A percentile compares a stretch with the other conserved stretches of the same genome.
phyloP scores from a whole-genome alignment of 2,797 vertebrate genomes.

The Nyctalus aviator region DNA sequence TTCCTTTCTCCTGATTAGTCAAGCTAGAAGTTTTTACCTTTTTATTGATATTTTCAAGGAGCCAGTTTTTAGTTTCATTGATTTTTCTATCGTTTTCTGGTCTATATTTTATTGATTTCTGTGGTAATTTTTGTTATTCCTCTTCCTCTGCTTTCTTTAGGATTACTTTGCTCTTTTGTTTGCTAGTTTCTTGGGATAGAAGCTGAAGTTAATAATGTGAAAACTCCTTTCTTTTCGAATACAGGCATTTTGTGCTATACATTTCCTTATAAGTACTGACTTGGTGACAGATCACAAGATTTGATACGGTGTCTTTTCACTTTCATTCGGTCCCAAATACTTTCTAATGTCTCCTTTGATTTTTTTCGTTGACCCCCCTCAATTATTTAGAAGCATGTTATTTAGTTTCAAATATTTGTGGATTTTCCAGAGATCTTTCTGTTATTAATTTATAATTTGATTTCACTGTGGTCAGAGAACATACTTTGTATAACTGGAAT shows the following conservation, averaged over 20 bases:
- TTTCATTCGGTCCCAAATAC: conserved; percentile 52
- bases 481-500: conserved; percentile 65
- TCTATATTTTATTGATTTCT: conserved; percentile 28
- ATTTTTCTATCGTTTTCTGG: conserved; percentile 27
- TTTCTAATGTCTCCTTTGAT: conserved; percentile 44
- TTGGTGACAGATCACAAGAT: conserved; percentile 9
- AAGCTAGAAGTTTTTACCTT: background rate
- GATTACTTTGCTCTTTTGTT: conserved; percentile 18
- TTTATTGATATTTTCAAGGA: conserved; percentile 33
- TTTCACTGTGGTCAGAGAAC: conserved; percentile 69
- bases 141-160: conserved; percentile 10
- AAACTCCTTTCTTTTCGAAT: conserved; percentile 50
- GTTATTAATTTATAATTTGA: conserved; percentile 82
- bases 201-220: conserved; percentile 33
- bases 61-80: background rate
- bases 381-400: conserved; percentile 73
- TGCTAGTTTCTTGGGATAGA: conserved; percentile 45
- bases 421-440: conserved; percentile 74
- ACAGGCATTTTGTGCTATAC: background rate
- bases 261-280: conserved; percentile 35
- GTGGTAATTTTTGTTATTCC: conserved; percentile 25
- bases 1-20: background rate
- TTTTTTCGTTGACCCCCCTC: conserved; percentile 61
- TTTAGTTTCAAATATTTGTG: conserved; percentile 78
- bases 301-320: conserved; percentile 46